These are phyloP conservation scores for Thymelicus acteon DNA, from an alignment of 2,888 invertebrate genomes.

Conservation along the genomic window DNA sequence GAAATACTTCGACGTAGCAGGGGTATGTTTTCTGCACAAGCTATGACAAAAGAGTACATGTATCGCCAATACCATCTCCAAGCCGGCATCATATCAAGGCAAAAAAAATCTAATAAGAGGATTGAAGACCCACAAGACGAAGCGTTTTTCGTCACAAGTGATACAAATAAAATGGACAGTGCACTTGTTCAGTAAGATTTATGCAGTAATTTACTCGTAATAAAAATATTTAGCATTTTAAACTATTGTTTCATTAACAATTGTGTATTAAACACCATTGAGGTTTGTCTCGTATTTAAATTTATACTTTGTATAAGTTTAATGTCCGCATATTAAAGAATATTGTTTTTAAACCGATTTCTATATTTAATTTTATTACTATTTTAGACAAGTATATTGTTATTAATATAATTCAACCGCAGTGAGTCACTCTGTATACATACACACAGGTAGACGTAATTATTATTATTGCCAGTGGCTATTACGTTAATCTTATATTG, in stretches of 20 bases:
- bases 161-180: background rate
- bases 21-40: slow-evolving; percentile 77
- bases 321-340: background rate
- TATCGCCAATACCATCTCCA: slow-evolving; percentile 78
- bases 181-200: too few relatives aligned
- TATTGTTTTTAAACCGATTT: slow-evolving; percentile 2
- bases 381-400: background rate
- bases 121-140: background rate
- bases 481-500: slow-evolving; percentile 74
- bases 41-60: slow-evolving; percentile 81
- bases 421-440: slow-evolving; percentile 64
- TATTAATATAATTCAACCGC: slow-evolving; percentile 33
- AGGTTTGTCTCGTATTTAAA: too few relatives aligned
- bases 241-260: background rate
- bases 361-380: background rate
- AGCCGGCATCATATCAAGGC: slow-evolving; percentile 67
- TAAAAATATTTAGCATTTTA: background rate
- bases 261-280: too few relatives aligned
- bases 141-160: slow-evolving; percentile 10
- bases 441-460: slow-evolving; percentile 40
- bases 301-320: too few relatives aligned
- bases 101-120: slow-evolving; percentile 59
- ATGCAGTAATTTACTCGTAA: background rate
- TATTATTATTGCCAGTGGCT: slow-evolving; percentile 59
- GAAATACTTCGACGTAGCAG: slow-evolving; percentile 69